Evolutionary conservation across 2,113 vertebrate species (phyloP).

Genomic region (Carassius carassius): DNA sequence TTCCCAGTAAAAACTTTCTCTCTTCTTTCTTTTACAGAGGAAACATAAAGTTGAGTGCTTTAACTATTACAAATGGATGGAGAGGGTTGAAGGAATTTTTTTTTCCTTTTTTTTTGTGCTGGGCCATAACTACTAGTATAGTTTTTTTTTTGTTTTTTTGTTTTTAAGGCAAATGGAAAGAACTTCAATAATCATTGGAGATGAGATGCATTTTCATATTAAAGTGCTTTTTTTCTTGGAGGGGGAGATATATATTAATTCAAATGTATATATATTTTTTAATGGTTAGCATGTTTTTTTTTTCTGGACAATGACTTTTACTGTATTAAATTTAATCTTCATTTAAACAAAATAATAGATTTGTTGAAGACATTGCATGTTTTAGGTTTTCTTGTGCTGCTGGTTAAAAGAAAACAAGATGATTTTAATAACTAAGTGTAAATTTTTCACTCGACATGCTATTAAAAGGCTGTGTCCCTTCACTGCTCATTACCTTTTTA

Average conservation of each 20-base stretch:
- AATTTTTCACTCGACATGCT: constrained; percentile 77
- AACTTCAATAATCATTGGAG: constrained; percentile 66
- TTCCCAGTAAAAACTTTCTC: constrained; percentile 77
- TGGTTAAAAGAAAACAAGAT: constrained; percentile 67
- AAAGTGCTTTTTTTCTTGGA: constrained; percentile 60
- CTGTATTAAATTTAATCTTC: constrained; percentile 63
- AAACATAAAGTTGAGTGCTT: constrained; percentile 79
- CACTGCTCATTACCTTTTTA: constrained; percentile 18
- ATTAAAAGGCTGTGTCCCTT: constrained; percentile 78
- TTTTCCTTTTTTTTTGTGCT: constrained; percentile 28
- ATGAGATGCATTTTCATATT: constrained; percentile 70
- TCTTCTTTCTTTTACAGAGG: constrained; percentile 78
- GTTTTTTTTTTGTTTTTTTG: background rate
- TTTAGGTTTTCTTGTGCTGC: constrained; percentile 76
- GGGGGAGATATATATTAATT: constrained; percentile 64
- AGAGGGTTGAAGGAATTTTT: constrained; percentile 69
- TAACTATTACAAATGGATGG: constrained; percentile 77
- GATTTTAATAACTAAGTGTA: constrained; percentile 80
- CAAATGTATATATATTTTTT: constrained; percentile 59
- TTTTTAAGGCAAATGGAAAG: constrained; percentile 9
- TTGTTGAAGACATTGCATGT: constrained; percentile 74
- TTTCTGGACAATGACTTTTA: constrained; percentile 63
- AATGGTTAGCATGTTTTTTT: constrained; percentile 64
- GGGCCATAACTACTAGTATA: constrained; percentile 50
- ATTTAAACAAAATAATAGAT: constrained; percentile 65